Percentiles rank a stretch among this genome's conserved stretches.
phyloP scores from a whole-genome alignment of 2,888 invertebrate genomes.

The Parnassius orleans region DNA sequence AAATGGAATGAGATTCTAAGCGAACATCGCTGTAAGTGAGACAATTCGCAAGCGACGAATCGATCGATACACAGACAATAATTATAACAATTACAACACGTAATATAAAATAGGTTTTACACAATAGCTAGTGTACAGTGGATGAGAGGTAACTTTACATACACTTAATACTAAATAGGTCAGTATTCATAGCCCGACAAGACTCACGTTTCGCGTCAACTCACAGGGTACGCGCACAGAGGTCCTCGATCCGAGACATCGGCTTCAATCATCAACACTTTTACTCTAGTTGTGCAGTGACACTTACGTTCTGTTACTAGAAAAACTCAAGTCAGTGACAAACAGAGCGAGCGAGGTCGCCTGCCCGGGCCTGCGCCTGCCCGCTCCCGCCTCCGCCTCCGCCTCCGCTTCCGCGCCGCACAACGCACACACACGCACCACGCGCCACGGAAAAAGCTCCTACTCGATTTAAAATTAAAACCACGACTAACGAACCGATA shows the following conservation, averaged over 20 bases:
- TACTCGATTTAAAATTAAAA: slow-evolving; percentile 44
- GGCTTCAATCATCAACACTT: slow-evolving; percentile 45
- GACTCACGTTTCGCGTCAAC: slow-evolving; percentile 1
- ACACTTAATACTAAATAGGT: slow-evolving; percentile 56
- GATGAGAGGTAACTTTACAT: slow-evolving; percentile 56
- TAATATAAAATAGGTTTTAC: slow-evolving; percentile 57
- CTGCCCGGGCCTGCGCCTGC: slow-evolving; percentile 26
- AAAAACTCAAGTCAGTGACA: slow-evolving; percentile 43
- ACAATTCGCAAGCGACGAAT: slow-evolving; percentile 29
- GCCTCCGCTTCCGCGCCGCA: slow-evolving; percentile 36
- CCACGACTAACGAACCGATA: slow-evolving; percentile 49
- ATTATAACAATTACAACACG: slow-evolving; percentile 46
- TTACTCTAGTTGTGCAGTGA: slow-evolving; percentile 53
- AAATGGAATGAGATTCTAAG: slow-evolving; percentile 48
- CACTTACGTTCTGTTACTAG: slow-evolving; percentile 46
- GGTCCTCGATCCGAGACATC: background rate
- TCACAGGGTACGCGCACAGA: background rate
- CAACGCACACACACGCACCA: slow-evolving; percentile 36
- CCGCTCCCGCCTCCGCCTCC: slow-evolving; percentile 38
- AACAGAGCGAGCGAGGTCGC: slow-evolving; percentile 31
- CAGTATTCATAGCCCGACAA: slow-evolving; percentile 52
- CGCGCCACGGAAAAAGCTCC: slow-evolving; percentile 34
- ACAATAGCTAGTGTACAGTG: slow-evolving; percentile 40
- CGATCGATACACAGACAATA: slow-evolving; percentile 40
- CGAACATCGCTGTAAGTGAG: slow-evolving; percentile 36